A percentile compares a stretch with the other conserved stretches of the same genome.
phyloP scores from a whole-genome alignment of 2,888 invertebrate genomes.

The Stictocephala bisonia region DNA sequence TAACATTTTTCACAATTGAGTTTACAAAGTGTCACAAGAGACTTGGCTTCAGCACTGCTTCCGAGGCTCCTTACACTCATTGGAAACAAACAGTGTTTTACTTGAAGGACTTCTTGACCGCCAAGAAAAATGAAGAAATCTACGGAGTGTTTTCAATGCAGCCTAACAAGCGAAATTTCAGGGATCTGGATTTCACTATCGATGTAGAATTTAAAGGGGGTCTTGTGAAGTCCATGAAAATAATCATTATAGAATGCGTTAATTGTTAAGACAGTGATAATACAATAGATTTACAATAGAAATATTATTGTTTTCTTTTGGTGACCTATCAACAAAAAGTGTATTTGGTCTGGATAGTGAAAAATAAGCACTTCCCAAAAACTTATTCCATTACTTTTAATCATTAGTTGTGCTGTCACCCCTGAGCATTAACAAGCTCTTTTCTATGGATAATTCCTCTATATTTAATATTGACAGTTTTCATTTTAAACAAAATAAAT shows the following conservation, averaged over 20 bases:
- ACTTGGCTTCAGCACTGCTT: slow-evolving; percentile 97
- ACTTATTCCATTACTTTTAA: too few relatives aligned
- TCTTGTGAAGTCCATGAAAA: slow-evolving; percentile 85
- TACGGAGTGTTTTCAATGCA: slow-evolving; percentile 92
- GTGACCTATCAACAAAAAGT: too few relatives aligned
- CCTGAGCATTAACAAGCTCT: too few relatives aligned
- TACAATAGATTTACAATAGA: too few relatives aligned
- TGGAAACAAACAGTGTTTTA: slow-evolving; percentile 99
- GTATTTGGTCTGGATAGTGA: too few relatives aligned
- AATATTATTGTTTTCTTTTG: too few relatives aligned
- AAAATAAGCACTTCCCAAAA: too few relatives aligned
- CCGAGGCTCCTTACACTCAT: slow-evolving; percentile 98
- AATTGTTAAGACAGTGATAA: too few relatives aligned
- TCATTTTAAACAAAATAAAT: too few relatives aligned
- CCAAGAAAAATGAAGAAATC: slow-evolving; percentile 95
- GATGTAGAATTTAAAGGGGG: slow-evolving; percentile 94
- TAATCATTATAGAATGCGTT: slow-evolving; percentile 93
- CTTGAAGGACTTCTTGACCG: slow-evolving; percentile 94
- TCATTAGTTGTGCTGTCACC: too few relatives aligned
- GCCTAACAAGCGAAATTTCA: slow-evolving; percentile 95
- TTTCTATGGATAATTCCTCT: too few relatives aligned
- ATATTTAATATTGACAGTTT: too few relatives aligned
- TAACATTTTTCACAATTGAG: slow-evolving; percentile 99
- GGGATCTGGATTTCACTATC: slow-evolving; percentile 96
- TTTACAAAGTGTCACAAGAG: slow-evolving; percentile 99